Conservation (phyloP, 2,888 invertebrate genomes). For the Branchipolynoe longqiensis region DNA sequence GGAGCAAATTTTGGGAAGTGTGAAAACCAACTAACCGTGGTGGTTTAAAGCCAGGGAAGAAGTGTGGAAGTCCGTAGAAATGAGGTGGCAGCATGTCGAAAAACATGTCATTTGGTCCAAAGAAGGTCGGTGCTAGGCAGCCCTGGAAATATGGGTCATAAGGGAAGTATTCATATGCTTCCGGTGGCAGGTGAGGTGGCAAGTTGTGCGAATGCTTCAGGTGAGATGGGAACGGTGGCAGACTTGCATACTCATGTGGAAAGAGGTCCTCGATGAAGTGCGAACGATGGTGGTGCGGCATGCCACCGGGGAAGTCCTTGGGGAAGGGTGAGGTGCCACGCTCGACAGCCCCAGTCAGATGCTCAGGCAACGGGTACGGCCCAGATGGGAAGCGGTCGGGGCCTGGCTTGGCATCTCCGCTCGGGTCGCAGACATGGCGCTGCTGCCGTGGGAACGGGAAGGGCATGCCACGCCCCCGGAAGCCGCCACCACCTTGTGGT, state of each 20-base stretch:
- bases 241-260: conserved; percentile 49
- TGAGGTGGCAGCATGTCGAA: conserved; percentile 67
- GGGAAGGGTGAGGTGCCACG: conserved; percentile 33
- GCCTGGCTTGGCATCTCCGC: conserved; percentile 68
- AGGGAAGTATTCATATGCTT: conserved; percentile 58
- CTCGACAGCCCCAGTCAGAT: conserved; percentile 12
- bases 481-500: conserved; percentile 3
- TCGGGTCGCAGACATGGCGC: conserved; percentile 64
- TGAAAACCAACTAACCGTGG: conserved; percentile 63
- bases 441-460: conserved; percentile 57
- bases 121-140: conserved; percentile 66
- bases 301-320: conserved; percentile 56
- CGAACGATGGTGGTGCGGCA: conserved; percentile 34
- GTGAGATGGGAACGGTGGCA: conserved; percentile 55
- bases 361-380: conserved; percentile 52
- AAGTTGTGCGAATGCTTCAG: conserved; percentile 51
- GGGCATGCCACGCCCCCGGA: conserved; percentile 29
- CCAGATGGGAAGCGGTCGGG: conserved; percentile 61
- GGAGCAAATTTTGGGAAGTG: no score
- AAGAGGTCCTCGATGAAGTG: conserved; percentile 60
- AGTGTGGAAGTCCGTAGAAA: conserved; percentile 67
- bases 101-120: conserved; percentile 64
- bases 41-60: conserved; percentile 68
- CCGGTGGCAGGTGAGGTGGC: conserved; percentile 59
- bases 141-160: conserved; percentile 62